These are phyloP conservation scores for Tachyglossus aculeatus DNA, from an alignment of 2,797 vertebrate species.

Conservation along the genomic window DNA sequence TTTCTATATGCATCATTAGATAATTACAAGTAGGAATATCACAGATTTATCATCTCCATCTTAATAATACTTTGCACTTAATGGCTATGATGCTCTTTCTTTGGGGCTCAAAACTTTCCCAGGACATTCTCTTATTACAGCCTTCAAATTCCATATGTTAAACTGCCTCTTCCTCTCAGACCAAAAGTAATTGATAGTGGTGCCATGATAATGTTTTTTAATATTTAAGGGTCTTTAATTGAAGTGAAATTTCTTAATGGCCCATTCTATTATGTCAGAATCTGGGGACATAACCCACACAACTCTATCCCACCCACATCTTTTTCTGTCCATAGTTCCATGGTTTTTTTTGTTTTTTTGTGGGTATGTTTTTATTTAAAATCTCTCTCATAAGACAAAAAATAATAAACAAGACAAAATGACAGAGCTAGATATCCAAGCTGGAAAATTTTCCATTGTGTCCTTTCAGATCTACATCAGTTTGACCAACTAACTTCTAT, in stretches of 20 bases:
- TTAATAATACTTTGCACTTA: too few species aligned
- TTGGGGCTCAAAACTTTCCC: neutral
- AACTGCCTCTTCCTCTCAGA: neutral
- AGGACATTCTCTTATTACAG: neutral
- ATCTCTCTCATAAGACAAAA: neutral
- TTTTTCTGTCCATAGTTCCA: neutral
- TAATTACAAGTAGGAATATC: too few species aligned
- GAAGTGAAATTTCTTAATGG: neutral
- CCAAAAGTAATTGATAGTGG: neutral
- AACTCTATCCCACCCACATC: neutral
- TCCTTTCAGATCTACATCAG: neutral
- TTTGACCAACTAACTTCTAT: neutral
- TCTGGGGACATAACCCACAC: neutral
- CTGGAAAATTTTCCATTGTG: neutral
- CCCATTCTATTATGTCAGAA: neutral
- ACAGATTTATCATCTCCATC: too few species aligned
- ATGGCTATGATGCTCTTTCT: neutral
- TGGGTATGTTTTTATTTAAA: neutral
- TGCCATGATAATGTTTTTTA: neutral
- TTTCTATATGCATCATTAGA: too few species aligned
- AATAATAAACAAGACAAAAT: neutral
- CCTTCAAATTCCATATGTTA: too few species aligned
- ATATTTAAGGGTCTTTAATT: neutral
- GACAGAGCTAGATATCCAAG: neutral
- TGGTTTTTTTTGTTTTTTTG: neutral